phyloP scores from a whole-genome alignment of 2,113 vertebrate genomes.

The Cyprinodon variegatus region DNA sequence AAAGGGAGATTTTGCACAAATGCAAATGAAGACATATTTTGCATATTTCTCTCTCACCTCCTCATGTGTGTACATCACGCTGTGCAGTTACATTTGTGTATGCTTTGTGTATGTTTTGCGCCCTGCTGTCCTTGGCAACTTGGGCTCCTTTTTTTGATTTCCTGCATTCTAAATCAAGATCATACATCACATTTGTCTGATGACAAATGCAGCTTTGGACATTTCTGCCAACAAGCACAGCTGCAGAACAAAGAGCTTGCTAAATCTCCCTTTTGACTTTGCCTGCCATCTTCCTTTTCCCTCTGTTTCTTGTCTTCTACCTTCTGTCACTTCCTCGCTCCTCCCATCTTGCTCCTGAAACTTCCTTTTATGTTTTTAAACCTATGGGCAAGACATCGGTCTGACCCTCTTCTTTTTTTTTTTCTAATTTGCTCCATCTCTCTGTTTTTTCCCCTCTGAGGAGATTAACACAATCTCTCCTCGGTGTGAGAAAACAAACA shows the following conservation, averaged over 20 bases:
- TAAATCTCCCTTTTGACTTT: constrained; percentile 68
- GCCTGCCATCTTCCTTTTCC: constrained; percentile 41
- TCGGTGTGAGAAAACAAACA: constrained; percentile 79
- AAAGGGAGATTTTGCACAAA: neutral
- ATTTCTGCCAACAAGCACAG: constrained; percentile 59
- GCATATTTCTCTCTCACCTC: neutral
- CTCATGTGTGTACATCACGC: neutral
- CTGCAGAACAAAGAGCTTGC: constrained; percentile 63
- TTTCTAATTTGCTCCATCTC: constrained; percentile 20
- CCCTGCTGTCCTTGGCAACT: constrained; percentile 51
- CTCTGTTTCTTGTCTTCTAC: constrained; percentile 54
- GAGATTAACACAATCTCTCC: constrained; percentile 80
- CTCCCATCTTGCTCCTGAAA: constrained; percentile 42
- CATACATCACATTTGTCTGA: constrained; percentile 66
- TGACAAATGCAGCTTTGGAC: constrained; percentile 61
- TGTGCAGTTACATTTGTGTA: neutral
- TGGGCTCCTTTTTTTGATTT: constrained; percentile 28
- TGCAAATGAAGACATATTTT: neutral
- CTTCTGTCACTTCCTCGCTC: constrained; percentile 32
- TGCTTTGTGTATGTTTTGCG: constrained; percentile 2
- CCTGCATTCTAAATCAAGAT: constrained; percentile 63
- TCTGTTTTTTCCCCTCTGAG: constrained; percentile 50
- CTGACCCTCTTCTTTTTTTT: constrained; percentile 6
- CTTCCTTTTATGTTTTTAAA: constrained; percentile 13
- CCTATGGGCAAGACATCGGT: constrained; percentile 40